Evolutionary conservation across 2,888 invertebrate species (phyloP).

Genomic region (Dioctria linearis): DNA sequence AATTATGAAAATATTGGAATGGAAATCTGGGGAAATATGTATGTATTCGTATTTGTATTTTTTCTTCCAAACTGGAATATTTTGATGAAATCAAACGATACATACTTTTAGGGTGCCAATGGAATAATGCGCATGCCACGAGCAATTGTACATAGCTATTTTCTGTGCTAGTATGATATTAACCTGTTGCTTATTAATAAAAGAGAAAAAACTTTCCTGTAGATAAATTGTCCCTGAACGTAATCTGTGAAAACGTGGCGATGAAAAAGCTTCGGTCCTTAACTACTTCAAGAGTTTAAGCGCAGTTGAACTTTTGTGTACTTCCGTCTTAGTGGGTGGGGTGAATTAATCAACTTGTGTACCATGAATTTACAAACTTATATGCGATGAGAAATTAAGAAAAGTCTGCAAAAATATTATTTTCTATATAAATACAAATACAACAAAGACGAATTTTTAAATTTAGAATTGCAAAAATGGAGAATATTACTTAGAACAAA

Average conservation of each 20-base stretch:
- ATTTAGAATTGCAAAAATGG: too few species aligned
- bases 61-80: background rate
- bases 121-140: background rate
- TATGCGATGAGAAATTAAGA: too few species aligned
- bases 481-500: too few species aligned
- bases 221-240: background rate
- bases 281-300: too few species aligned
- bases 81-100: too few species aligned
- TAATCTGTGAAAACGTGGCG: conserved; percentile 4
- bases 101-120: background rate
- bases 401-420: too few species aligned
- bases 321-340: too few species aligned
- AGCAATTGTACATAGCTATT: background rate
- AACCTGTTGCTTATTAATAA: background rate
- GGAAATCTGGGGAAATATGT: background rate
- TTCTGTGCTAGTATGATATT: background rate
- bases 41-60: background rate
- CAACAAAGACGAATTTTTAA: too few species aligned
- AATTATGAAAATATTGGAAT: background rate
- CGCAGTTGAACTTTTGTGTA: too few species aligned
- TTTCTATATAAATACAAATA: too few species aligned
- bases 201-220: background rate
- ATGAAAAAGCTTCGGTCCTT: background rate
- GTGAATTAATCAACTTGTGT: too few species aligned
- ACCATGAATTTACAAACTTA: too few species aligned